Conservation (phyloP, 64 coral and sea anemone species). For the Montipora capricornis region DNA sequence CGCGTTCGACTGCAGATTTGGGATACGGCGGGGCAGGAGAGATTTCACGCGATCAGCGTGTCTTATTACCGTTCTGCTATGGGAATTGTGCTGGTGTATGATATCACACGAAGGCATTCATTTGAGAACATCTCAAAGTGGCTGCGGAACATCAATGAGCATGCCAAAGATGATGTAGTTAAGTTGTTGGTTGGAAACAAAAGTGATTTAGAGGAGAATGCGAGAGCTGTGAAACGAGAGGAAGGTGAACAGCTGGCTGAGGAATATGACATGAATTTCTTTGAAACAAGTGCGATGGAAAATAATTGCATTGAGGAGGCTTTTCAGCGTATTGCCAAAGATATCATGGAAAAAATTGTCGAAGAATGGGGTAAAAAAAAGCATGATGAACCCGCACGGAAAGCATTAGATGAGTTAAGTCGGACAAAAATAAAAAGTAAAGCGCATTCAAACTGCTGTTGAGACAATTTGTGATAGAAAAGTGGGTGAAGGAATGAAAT, state of each 20-base stretch:
- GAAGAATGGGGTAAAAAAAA: slow-evolving; percentile 19
- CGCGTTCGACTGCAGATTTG: slow-evolving; percentile 19
- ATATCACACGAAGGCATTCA: slow-evolving; percentile 66
- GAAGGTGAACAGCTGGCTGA: slow-evolving; percentile 23
- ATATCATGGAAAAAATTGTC: neutral
- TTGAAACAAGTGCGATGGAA: slow-evolving; percentile 48
- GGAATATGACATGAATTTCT: slow-evolving; percentile 40
- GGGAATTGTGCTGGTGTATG: slow-evolving; percentile 88
- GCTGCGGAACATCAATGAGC: slow-evolving; percentile 80
- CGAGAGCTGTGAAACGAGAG: slow-evolving; percentile 14
- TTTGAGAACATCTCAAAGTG: slow-evolving; percentile 91
- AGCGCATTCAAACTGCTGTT: slow-evolving; percentile 7
- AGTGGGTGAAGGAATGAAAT: too few species aligned
- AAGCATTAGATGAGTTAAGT: neutral
- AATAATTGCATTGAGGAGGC: slow-evolving; percentile 16
- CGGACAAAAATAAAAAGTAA: slow-evolving; percentile 3
- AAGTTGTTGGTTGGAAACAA: slow-evolving; percentile 86
- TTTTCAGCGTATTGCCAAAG: neutral
- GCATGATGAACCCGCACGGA: neutral
- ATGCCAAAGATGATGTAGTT: slow-evolving; percentile 88
- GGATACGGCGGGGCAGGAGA: slow-evolving; percentile 48
- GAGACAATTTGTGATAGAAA: too few species aligned
- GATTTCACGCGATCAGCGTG: slow-evolving; percentile 82
- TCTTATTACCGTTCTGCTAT: slow-evolving; percentile 83
- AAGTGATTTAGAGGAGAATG: slow-evolving; percentile 60